Evolutionary conservation across 2,797 vertebrate genomes (phyloP), one percentile per base, ranked within the genome.

Genomic region (Tamandua tetradactyla): DNA sequence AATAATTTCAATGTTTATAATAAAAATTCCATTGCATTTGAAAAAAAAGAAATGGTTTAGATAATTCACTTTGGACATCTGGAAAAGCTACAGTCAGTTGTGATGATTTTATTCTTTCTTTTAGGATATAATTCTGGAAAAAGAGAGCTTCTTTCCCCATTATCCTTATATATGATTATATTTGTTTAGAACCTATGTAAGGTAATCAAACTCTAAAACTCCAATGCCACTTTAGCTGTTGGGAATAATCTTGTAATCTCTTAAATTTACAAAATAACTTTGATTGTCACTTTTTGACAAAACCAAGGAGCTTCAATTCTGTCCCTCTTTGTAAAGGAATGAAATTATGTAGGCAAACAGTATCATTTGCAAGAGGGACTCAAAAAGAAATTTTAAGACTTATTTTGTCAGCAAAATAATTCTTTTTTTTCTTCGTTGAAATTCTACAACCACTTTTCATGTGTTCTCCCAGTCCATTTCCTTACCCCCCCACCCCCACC

Each of bases 191-290:
- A 49, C 25, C 18, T 71, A 12, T 61, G 35, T 11, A 92, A 55
- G 42, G 92, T 44, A 89, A 85, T 66, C 35, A 18, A 55, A 37
- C 52, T 85, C 12, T 52, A 72, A 95, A 89, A 64, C 8, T 35
- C 27, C 55, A 74, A 89, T 89, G 52, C 9, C 59, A 80, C 14
- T 80, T 91, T 57, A 80, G 4, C 1, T 87, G 10, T 79, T 93
- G 93, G 57, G 32, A 72, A 83, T 25, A 85, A 91, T 79, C 37
- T 93, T 22, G 74, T n/a, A 55, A 83, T 71, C 7, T 66, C 40
- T 91, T 90, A 93, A 75, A 37, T 96, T 94, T 90, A 87, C 17
- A 23, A 93, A 94, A 80, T 35, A 66, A 44, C 22, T 87, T 89
- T 71, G 69, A n/a, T 30, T 78, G 35, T 86, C 27, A 86, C 62